A percentile compares a stretch with the other conserved stretches of the same genome.
phyloP scores from a whole-genome alignment of 1,140 invertebrate species.

The Phymorhynchus buccinoides region DNA sequence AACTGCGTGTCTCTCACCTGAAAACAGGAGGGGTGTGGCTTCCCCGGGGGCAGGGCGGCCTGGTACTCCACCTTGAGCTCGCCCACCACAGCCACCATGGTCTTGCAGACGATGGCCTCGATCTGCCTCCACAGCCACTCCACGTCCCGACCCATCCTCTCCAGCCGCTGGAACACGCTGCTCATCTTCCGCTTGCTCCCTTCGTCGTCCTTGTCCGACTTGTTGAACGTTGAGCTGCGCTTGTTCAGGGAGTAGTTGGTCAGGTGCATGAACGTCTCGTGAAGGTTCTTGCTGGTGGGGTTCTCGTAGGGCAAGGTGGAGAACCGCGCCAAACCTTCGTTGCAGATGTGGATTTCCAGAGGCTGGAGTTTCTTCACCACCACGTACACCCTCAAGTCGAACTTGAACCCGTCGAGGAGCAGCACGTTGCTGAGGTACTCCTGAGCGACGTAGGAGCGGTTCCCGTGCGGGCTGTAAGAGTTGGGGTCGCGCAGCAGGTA shows the following conservation, averaged over 20 bases:
- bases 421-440: constrained; percentile 75
- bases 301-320: constrained; percentile 74
- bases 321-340: constrained; percentile 75
- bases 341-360: constrained; percentile 74
- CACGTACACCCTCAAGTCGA: constrained; percentile 76
- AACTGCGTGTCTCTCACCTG: constrained; percentile 72
- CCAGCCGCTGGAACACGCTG: constrained; percentile 73
- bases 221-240: constrained; percentile 72
- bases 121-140: constrained; percentile 72
- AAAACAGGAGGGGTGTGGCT: constrained; percentile 72
- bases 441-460: constrained; percentile 71
- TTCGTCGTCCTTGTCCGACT: constrained; percentile 72
- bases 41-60: constrained; percentile 67
- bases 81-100: constrained; percentile 75
- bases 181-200: constrained; percentile 75
- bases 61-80: constrained; percentile 74
- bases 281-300: constrained; percentile 71
- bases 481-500: constrained; percentile 73
- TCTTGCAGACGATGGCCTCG: constrained; percentile 75
- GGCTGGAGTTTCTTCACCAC: constrained; percentile 75
- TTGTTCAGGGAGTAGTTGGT: constrained; percentile 77
- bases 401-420: constrained; percentile 75
- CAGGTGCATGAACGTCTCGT: constrained; percentile 75
- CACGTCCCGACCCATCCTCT: constrained; percentile 68
- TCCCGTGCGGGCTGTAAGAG: constrained; percentile 60